Base-by-base conservation (phyloP, 2,113 vertebrate species). In the Aphyosemion australe region DNA sequence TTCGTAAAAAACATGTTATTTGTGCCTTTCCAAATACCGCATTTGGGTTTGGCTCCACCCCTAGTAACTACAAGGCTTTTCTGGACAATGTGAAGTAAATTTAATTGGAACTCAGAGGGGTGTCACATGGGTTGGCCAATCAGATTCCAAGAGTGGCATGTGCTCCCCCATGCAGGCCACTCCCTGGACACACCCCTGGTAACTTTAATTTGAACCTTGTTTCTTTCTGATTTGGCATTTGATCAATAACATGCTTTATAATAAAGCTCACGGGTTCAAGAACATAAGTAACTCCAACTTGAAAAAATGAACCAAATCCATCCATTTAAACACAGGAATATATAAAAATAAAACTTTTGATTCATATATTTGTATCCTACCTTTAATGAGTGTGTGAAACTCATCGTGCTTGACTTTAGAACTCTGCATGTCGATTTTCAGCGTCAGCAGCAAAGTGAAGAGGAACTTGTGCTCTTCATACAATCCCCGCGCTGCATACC, bases 381-480 rank as follows among this genome's bases (percentile, higher is more conserved):
- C 97, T 96, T 98, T 98, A 86, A 98, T 95, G 61, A 99, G 90
- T 0, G 93, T 97, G 78, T 96, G 92, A 72, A 98, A 98, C 84
- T 99, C 96, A 47, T 97, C 92, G 0, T 95, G 96, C 67, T 94
- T 96, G 74, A 99, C 87, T 52, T 75, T 90, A 77, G 89, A 93
- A 83, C 94, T 94, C 82, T 98, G 96, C 84, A 98, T 94, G 91
- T 98, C 96, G 4, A 99, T 96, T 91, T 97, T 99, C 34, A 99
- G 85, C 0, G 97, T 93, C 68, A 98, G 90, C 62, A 99, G 84
- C 64, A 99, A 84, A 0, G 95, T 96, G 87, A 99, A 99, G 26
- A 99, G 92, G 80, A 99, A 97, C 79, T 96, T 98, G 88, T 98
- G 97, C 63, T 96, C 95, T 48, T 99, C 97, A 0, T 97, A 99